A percentile compares a stretch with the other conserved stretches of the same genome.
phyloP scores from a whole-genome alignment of 2,888 invertebrate species.

The Pogonocherus hispidulus region DNA sequence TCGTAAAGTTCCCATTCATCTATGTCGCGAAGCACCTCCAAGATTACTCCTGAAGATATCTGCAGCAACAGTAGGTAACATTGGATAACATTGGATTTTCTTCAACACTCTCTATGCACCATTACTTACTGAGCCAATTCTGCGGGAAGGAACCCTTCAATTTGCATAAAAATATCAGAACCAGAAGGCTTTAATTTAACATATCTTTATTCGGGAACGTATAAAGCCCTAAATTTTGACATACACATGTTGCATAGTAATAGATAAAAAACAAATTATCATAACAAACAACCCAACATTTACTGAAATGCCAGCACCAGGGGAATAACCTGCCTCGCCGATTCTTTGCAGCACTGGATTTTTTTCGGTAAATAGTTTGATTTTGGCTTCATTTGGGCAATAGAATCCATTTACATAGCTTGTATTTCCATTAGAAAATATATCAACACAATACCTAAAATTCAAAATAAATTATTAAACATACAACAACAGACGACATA shows the following conservation, averaged over 20 bases:
- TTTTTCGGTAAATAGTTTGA: neutral
- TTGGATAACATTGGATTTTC: too few species aligned
- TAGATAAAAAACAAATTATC: slow-evolving; percentile 1
- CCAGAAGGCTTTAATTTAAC: neutral
- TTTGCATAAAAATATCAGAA: too few species aligned
- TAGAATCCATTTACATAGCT: slow-evolving; percentile 41
- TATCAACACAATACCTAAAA: slow-evolving; percentile 48
- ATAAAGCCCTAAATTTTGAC: neutral
- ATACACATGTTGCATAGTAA: too few species aligned
- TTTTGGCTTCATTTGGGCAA: slow-evolving; percentile 30
- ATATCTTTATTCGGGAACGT: neutral
- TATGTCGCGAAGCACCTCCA: too few species aligned
- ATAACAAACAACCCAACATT: neutral
- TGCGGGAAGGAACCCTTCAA: too few species aligned
- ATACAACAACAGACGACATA: too few species aligned
- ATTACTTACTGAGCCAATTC: too few species aligned
- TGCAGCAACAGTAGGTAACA: too few species aligned
- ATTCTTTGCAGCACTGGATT: neutral
- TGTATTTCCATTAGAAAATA: slow-evolving; percentile 40
- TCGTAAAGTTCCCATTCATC: too few species aligned
- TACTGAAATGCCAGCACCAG: neutral
- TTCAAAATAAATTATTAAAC: slow-evolving; percentile 23
- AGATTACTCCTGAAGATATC: too few species aligned
- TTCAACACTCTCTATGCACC: too few species aligned
- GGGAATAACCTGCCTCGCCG: neutral